Evolutionary conservation across 2,888 invertebrate genomes (phyloP), one percentile per base, ranked within the genome.

Genomic region (Andricus quercusramuli): DNA sequence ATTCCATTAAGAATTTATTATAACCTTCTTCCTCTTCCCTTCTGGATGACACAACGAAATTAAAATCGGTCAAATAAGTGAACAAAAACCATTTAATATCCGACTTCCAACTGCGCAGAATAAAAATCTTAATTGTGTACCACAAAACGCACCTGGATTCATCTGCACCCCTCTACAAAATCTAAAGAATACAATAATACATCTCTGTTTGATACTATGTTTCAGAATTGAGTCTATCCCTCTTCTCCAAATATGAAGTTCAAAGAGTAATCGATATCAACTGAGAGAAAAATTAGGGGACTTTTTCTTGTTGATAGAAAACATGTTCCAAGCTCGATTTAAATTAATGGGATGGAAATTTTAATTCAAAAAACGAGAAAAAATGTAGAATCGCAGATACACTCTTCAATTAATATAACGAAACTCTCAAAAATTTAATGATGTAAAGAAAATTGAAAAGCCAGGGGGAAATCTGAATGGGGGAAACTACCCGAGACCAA

Each of bases 121-220:
- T 22, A 62, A 25, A 62, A 62, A 22, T 62, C 62, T 25, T 62
- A 15, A 62, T 56, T 74, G 70, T 51, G 29, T 74, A 56, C 25
- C 29, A 67, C 41, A 22, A 32, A 56, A 13, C 13, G n/a, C 74
- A 74, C 74, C 74, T 74, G 74, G 74, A 74, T 13, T 44, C 44
- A 70, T 70, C 44, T 29, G 51, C 47, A 70, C 44, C 47, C 70
- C 74, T 56, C 74, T 74, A 41, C 32, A 29, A 56, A 74, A 32
- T 56, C 74, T 51, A 56, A n/a, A 74, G 32, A 56, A 56, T 29
- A 25, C 51, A 25, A 70, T 51, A 47, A 70, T 17, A 29, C 15
- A 62, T 25, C 62, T 25, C 62, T 56, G 56, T 56, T 74, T 74
- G 56, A 74, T 56, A 56, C 32, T 56, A 13, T 62, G n/a, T 74